phyloP scores from a whole-genome alignment of 2,797 vertebrate genomes.

The Cichlasoma orientale region DNA sequence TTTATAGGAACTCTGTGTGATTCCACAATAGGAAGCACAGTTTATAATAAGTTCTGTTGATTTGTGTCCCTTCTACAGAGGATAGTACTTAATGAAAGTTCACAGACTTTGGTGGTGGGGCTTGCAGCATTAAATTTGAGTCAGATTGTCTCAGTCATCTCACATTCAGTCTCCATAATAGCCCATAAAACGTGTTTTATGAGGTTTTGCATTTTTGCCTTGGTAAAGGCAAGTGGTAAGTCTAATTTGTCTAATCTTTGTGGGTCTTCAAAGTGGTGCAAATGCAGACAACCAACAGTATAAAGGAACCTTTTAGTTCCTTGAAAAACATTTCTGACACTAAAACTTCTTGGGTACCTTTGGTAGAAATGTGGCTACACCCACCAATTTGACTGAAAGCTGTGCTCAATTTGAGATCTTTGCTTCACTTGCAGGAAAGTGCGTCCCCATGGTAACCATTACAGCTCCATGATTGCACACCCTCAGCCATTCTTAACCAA shows the following conservation, averaged over 20 bases:
- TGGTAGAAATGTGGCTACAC: not conserved
- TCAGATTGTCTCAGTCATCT: not conserved
- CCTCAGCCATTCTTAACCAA: constrained; percentile 94
- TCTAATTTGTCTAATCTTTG: not conserved
- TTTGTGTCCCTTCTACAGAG: too few species aligned
- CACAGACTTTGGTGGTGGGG: too few species aligned
- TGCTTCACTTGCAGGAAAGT: constrained; percentile 87
- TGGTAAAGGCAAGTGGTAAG: not conserved
- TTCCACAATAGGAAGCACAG: not conserved
- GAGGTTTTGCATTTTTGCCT: not conserved
- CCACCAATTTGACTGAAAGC: constrained; percentile 23
- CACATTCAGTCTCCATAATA: not conserved
- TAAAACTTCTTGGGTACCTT: not conserved
- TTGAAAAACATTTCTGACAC: not conserved
- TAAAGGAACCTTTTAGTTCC: not conserved
- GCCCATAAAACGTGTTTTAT: not conserved
- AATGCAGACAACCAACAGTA: not conserved
- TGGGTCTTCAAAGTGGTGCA: too few species aligned
- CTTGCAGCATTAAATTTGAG: not conserved
- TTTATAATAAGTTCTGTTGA: not conserved
- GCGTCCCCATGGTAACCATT: constrained; percentile 93
- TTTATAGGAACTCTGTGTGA: not conserved
- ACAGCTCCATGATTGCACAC: constrained; percentile 92
- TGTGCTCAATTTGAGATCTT: constrained; percentile 63
- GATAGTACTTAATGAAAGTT: too few species aligned